Conservation (phyloP, 2,797 vertebrate genomes). For the Takifugu rubripes region DNA sequence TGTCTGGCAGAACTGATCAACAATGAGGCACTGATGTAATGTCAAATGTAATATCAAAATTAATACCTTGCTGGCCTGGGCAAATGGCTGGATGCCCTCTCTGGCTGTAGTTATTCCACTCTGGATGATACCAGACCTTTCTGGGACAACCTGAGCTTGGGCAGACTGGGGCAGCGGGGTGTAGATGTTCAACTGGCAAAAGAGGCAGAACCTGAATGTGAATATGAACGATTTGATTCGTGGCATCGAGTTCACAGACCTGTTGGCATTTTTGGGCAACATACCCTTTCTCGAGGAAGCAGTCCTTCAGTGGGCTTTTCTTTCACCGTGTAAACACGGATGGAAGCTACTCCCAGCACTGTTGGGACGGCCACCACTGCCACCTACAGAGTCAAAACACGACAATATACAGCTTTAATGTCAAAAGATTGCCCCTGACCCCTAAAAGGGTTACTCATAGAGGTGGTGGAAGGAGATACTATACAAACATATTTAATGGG, state of each 20-base stretch:
- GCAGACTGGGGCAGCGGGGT: slow-evolving; percentile 51
- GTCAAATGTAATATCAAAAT: no score
- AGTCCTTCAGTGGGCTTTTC: slow-evolving; percentile 51
- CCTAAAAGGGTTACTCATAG: neutral
- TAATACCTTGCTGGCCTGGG: slow-evolving; percentile 80
- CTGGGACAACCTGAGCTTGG: slow-evolving; percentile 69
- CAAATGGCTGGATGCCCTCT: slow-evolving; percentile 48
- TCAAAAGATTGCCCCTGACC: neutral
- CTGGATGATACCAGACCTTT: slow-evolving; percentile 80
- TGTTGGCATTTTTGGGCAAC: slow-evolving; percentile 43
- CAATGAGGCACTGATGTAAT: no score
- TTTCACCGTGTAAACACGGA: slow-evolving; percentile 71
- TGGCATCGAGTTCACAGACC: neutral
- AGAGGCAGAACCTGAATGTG: slow-evolving; percentile 14
- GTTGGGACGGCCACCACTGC: slow-evolving; percentile 79
- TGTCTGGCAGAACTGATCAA: neutral
- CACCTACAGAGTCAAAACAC: slow-evolving; percentile 64
- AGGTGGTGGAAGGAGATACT: neutral
- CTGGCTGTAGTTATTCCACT: slow-evolving; percentile 70
- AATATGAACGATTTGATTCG: neutral
- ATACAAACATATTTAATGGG: neutral
- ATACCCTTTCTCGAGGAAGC: slow-evolving; percentile 58
- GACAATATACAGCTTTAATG: neutral
- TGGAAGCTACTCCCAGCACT: slow-evolving; percentile 77
- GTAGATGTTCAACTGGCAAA: slow-evolving; percentile 85